A percentile compares a stretch with the other conserved stretches of the same genome.
These are phyloP conservation scores for Halocynthia roretzi DNA, from an alignment of 23 tunicate genomes.

Conservation along the genomic window DNA sequence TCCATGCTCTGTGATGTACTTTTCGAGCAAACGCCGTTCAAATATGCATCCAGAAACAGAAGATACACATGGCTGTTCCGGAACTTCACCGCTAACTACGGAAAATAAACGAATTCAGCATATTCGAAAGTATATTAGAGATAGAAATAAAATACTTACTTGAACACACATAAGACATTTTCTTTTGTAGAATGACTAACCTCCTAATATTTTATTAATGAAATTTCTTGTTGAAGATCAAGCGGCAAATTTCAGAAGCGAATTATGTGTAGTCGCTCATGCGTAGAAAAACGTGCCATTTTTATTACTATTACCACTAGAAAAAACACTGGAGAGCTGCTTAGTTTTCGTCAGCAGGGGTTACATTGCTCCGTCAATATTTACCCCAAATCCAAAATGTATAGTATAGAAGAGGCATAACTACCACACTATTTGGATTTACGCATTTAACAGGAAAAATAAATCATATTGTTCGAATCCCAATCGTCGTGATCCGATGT, in stretches of 20 bases:
- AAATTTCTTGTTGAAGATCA: neutral
- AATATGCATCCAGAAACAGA: constrained; percentile 82
- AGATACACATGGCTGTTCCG: constrained; percentile 74
- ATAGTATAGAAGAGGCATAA: too few species aligned
- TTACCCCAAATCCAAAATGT: too few species aligned
- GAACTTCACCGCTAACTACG: constrained; percentile 86
- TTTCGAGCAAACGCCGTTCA: constrained; percentile 74
- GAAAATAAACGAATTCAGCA: neutral
- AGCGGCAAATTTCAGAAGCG: constrained; percentile 5
- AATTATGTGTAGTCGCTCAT: neutral
- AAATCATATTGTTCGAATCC: too few species aligned
- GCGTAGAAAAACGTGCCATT: neutral
- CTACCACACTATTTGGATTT: too few species aligned
- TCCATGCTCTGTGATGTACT: constrained; percentile 90
- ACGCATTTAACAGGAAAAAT: too few species aligned
- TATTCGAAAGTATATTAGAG: neutral
- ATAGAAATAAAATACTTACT: neutral
- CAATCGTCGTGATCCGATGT: too few species aligned
- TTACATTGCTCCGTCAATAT: too few species aligned
- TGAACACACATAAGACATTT: constrained; percentile 4
- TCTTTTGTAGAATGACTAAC: neutral
- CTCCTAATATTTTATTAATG: neutral
- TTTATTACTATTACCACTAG: too few species aligned
- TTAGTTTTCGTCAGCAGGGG: too few species aligned
- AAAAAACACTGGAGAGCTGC: too few species aligned